Percentiles rank a stretch among this genome's conserved stretches.
phyloP scores from a whole-genome alignment of 2,888 invertebrate species.

The Nyleta sp. region DNA sequence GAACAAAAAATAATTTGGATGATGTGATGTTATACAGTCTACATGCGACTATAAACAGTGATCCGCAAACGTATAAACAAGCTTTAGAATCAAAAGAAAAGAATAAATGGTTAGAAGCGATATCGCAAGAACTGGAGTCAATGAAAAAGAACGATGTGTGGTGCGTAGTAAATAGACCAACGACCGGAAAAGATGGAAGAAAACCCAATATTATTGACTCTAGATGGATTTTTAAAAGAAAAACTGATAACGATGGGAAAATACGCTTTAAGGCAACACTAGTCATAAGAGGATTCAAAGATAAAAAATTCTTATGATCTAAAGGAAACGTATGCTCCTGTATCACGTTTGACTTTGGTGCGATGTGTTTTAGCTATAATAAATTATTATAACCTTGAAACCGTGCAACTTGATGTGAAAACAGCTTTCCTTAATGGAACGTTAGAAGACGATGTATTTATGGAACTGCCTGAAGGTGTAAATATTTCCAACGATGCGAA shows the following conservation, averaged over 20 bases:
- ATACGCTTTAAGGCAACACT: constrained; percentile 36
- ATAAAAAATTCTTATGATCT: not conserved
- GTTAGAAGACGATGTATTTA: constrained; percentile 30
- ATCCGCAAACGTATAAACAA: constrained; percentile 23
- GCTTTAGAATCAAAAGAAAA: constrained; percentile 18
- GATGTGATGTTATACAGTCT: not conserved
- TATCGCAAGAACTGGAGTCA: constrained; percentile 27
- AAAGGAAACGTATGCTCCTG: not conserved
- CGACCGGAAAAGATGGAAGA: constrained; percentile 8
- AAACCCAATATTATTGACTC: constrained; percentile 36
- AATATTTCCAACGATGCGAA: not conserved
- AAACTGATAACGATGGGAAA: constrained; percentile 15
- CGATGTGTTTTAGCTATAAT: constrained; percentile 39
- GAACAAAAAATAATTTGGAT: not conserved
- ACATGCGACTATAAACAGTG: not conserved
- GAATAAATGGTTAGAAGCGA: constrained; percentile 12
- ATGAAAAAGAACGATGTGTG: constrained; percentile 50
- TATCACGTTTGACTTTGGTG: constrained; percentile 6
- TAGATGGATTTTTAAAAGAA: constrained; percentile 54
- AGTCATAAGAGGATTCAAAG: constrained; percentile 24
- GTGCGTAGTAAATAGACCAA: constrained; percentile 36
- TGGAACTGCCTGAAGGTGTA: constrained; percentile 6
- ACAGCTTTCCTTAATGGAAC: constrained; percentile 68
- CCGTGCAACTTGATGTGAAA: constrained; percentile 53
- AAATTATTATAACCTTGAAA: constrained; percentile 30